These are phyloP conservation scores for Epinotia bilunana DNA, from an alignment of 2,888 invertebrate species.

Conservation along the genomic window DNA sequence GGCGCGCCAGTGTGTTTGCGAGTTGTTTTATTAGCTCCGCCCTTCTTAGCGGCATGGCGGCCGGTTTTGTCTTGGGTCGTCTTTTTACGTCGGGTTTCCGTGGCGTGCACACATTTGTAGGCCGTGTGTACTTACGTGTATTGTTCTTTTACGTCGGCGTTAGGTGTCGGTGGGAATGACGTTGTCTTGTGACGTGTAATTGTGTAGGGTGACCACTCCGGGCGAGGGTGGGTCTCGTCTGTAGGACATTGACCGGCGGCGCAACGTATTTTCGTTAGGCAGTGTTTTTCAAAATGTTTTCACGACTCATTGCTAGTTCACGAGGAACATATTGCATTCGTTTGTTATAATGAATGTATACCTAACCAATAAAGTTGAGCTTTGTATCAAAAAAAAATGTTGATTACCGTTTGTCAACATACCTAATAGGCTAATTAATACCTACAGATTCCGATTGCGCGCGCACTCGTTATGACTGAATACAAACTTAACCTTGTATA, in stretches of 20 bases:
- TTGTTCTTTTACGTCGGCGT: slow-evolving; percentile 29
- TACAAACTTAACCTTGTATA: too few species aligned
- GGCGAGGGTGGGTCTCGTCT: slow-evolving; percentile 7
- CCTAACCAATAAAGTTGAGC: too few species aligned
- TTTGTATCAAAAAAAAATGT: too few species aligned
- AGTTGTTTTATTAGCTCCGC: slow-evolving; percentile 76
- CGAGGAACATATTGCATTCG: background rate
- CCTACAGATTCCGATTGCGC: too few species aligned
- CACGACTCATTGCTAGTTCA: background rate
- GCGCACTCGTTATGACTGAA: too few species aligned
- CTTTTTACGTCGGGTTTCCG: slow-evolving; percentile 70
- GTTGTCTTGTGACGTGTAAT: slow-evolving; percentile 7
- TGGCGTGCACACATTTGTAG: slow-evolving; percentile 51
- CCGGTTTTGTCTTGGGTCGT: slow-evolving; percentile 65
- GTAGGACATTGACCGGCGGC: background rate
- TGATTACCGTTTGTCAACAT: too few species aligned
- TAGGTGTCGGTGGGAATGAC: slow-evolving; percentile 17
- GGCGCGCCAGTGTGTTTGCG: slow-evolving; percentile 51
- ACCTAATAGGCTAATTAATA: too few species aligned
- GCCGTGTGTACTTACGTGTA: slow-evolving; percentile 22
- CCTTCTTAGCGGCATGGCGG: slow-evolving; percentile 79
- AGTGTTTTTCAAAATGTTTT: background rate
- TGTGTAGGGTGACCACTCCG: slow-evolving; percentile 22
- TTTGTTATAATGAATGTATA: background rate
- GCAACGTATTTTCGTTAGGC: background rate